Conservation (phyloP, 2,888 invertebrate species). For the Digitonthophagus gazella region DNA sequence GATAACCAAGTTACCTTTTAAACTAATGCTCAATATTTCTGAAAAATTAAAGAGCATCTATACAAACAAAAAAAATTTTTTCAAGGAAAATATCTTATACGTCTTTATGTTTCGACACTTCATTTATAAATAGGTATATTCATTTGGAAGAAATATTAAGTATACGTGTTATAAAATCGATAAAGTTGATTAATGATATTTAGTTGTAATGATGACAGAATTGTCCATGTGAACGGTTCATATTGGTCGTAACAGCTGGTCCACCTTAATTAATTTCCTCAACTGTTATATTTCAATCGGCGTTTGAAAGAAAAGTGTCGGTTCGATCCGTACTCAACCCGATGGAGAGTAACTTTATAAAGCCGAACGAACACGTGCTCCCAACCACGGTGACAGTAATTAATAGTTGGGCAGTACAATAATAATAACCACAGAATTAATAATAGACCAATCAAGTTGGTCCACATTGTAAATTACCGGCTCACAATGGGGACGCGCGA, state of each 20-base stretch:
- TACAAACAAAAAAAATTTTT: no score
- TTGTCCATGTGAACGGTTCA: no score
- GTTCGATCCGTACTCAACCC: no score
- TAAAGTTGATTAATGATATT: neutral
- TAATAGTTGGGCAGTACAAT: slow-evolving; percentile 8
- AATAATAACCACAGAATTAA: slow-evolving; percentile 14
- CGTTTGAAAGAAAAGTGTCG: neutral
- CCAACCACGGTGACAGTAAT: neutral
- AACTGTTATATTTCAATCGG: neutral
- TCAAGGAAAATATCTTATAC: no score
- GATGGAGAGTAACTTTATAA: neutral
- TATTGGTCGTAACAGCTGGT: neutral
- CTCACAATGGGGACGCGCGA: slow-evolving; percentile 1
- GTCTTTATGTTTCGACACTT: no score
- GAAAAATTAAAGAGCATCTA: no score
- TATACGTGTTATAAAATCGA: no score
- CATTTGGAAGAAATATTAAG: no score
- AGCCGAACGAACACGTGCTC: slow-evolving; percentile 1
- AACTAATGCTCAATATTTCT: no score
- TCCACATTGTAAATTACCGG: slow-evolving; percentile 10
- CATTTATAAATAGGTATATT: no score
- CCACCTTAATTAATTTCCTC: neutral
- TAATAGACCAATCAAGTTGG: slow-evolving; percentile 12
- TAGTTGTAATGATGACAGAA: neutral
- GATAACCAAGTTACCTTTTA: no score